These are phyloP conservation scores for Nephila pilipes DNA, from an alignment of 1,140 invertebrate genomes.

Conservation along the genomic window DNA sequence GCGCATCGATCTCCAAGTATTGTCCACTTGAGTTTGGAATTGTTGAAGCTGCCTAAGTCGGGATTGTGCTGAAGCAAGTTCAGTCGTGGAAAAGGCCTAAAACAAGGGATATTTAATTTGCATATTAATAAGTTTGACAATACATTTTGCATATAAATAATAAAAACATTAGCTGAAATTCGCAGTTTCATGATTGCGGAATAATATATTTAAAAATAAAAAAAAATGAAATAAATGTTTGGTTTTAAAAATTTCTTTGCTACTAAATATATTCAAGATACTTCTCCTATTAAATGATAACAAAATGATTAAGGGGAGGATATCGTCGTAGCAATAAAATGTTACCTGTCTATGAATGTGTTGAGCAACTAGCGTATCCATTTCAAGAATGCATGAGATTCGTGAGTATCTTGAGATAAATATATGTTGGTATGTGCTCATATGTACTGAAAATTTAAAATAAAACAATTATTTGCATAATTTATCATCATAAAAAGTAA, in stretches of 20 bases:
- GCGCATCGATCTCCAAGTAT: constrained; percentile 93
- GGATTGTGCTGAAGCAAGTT: constrained; percentile 92
- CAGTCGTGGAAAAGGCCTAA: constrained; percentile 92
- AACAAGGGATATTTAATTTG: not conserved
- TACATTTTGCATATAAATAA: no score
- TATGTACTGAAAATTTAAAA: constrained; percentile 84
- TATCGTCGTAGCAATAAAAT: not conserved
- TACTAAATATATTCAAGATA: no score
- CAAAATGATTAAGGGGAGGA: no score
- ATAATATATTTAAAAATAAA: no score
- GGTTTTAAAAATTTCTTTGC: no score
- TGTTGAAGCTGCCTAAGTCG: constrained; percentile 90
- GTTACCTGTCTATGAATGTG: constrained; percentile 91
- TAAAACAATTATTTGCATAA: not conserved
- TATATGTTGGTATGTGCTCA: constrained; percentile 93
- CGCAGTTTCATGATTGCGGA: no score
- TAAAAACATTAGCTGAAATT: no score
- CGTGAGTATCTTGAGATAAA: constrained; percentile 94
- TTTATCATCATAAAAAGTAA: no score
- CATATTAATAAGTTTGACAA: no score
- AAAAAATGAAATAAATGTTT: no score
- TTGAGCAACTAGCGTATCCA: constrained; percentile 94
- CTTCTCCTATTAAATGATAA: no score
- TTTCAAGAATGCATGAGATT: constrained; percentile 93
- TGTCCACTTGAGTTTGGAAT: constrained; percentile 89